phyloP scores from a whole-genome alignment of 2,113 vertebrate genomes.

The Rutilus rutilus region DNA sequence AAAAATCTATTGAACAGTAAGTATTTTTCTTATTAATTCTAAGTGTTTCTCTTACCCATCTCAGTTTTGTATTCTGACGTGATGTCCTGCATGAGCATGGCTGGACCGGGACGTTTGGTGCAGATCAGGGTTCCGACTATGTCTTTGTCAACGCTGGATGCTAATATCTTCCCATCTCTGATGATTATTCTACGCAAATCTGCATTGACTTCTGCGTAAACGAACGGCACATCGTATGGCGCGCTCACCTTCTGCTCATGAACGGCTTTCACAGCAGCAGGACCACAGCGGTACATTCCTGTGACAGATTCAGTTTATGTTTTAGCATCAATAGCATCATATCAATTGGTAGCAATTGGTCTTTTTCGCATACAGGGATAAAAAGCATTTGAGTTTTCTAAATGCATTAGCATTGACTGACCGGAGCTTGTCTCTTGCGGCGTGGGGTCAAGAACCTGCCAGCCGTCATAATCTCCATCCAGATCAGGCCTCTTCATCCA shows the following conservation, averaged over 20 bases:
- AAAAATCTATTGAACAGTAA: background rate
- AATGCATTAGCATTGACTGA: constrained; percentile 49
- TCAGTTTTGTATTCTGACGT: constrained; percentile 72
- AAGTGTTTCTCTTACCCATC: constrained; percentile 55
- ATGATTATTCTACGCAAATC: constrained; percentile 66
- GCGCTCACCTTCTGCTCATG: constrained; percentile 70
- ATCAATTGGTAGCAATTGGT: background rate
- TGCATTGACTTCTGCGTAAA: constrained; percentile 85
- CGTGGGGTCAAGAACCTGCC: constrained; percentile 93
- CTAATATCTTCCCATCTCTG: constrained; percentile 47
- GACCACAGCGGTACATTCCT: constrained; percentile 85
- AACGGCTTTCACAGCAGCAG: constrained; percentile 79
- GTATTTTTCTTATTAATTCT: background rate
- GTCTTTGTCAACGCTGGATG: constrained; percentile 58
- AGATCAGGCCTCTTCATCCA: constrained; percentile 91
- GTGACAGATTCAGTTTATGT: background rate
- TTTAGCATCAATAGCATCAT: background rate
- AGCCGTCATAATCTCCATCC: constrained; percentile 77
- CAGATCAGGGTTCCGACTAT: constrained; percentile 73
- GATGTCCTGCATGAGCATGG: constrained; percentile 62
- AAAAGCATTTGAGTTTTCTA: background rate
- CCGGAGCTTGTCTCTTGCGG: constrained; percentile 92
- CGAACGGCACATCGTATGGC: constrained; percentile 80
- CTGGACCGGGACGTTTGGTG: constrained; percentile 68
- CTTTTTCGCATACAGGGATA: background rate